A percentile compares a stretch with the other conserved stretches of the same genome.
These are phyloP conservation scores for Etheostoma spectabile DNA, from an alignment of 2,113 vertebrate species.

Conservation along the genomic window DNA sequence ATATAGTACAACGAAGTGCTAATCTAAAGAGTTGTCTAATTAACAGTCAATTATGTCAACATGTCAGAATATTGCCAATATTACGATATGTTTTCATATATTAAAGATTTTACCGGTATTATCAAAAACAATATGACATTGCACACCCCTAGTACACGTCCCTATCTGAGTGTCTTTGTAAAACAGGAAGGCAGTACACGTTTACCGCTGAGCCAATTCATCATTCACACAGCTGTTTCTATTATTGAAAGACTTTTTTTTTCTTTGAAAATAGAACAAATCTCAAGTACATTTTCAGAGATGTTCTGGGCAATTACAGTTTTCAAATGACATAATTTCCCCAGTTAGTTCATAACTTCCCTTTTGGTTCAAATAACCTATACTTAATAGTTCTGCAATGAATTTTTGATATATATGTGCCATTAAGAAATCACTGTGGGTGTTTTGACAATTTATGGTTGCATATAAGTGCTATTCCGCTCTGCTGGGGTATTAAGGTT, in stretches of 20 bases:
- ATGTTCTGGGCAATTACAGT: conserved; percentile 67
- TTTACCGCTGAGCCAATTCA: conserved; percentile 21
- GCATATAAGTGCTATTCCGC: conserved; percentile 62
- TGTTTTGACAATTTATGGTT: conserved; percentile 61
- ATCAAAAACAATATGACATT: too few relatives aligned
- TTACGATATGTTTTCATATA: too few relatives aligned
- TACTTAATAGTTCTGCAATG: conserved; percentile 67
- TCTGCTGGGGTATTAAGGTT: conserved; percentile 53
- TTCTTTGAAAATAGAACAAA: conserved; percentile 59
- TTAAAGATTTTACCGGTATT: too few relatives aligned
- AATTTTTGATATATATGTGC: conserved; percentile 49
- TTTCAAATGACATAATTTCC: conserved; percentile 73
- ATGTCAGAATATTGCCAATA: too few relatives aligned
- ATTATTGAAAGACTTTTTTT: conserved; percentile 33
- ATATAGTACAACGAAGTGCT: too few relatives aligned
- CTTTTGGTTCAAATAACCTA: conserved; percentile 50
- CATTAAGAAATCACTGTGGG: conserved; percentile 63
- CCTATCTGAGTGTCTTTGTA: not conserved
- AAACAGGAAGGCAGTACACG: not conserved
- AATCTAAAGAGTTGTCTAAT: too few relatives aligned
- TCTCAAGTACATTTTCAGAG: conserved; percentile 61
- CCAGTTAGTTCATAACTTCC: conserved; percentile 73
- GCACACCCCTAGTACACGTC: too few relatives aligned
- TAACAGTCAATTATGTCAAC: too few relatives aligned
- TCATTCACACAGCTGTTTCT: conserved; percentile 52